Base-by-base conservation (phyloP, 2,113 vertebrate genomes). In the Petroica traversi region DNA sequence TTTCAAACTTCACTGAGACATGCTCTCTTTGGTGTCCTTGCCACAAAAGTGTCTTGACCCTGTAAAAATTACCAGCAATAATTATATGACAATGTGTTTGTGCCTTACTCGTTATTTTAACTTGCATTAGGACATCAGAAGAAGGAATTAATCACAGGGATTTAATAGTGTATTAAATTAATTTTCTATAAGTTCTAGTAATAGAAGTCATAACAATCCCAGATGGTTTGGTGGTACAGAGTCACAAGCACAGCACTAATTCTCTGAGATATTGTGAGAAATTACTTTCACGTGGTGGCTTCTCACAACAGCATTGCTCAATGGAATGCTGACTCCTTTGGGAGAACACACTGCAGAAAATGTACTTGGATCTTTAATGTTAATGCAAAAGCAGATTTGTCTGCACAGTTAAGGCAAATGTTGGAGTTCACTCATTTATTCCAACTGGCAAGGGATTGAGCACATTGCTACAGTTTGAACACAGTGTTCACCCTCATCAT, bases 331-430 rank as follows among this genome's bases (percentile, higher is more conserved):
- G 19, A 43, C 48, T 51, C 6, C 63, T 33, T 46, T 75, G 19
- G 31, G 34, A 83, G 23, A 8, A 36, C 6, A 16, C 5, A 51
- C 51, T 64, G 48, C 51, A 77, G 34, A 63, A 76, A 77, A 28
- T n/a, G 2, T 29, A 36, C 64, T 55, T 95, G 25, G 22, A 15
- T 68, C n/a, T 75, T 75, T 12, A 62, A 12, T 43, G 11, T 38
- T 61, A 62, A 51, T 36, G n/a, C 8, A 78, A 84, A 87, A 34
- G 15, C 14, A 67, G 25, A 38, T 46, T 34, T 82, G 66, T 29
- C 62, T 75, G 48, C 69, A 22, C 1, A 45, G 43, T 26, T 0
- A 0, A 81, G 23, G 33, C 13, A 58, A 66, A 45, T 18, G 23
- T 16, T 2, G 0, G 11, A 26, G 15, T 43, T 62, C 5, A 38